Evolutionary conservation across 2,888 invertebrate genomes (phyloP).

Genomic region (Lumbricus terrestris): DNA sequence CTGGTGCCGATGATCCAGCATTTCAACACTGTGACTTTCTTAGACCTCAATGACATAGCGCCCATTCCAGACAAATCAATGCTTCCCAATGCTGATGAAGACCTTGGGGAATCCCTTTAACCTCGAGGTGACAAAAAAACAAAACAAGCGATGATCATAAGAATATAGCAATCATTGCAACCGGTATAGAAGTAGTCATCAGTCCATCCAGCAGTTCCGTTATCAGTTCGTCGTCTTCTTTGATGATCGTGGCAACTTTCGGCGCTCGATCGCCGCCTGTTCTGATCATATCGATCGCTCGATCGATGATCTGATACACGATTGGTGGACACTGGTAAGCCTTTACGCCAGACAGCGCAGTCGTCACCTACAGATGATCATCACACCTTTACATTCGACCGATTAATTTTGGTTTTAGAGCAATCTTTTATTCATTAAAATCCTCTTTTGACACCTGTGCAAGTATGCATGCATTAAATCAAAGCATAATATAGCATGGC

Average conservation of each 20-base stretch:
- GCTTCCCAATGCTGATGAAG: no score
- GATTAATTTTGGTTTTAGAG: neutral
- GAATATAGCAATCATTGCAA: neutral
- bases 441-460: neutral
- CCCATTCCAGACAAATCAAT: no score
- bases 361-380: neutral
- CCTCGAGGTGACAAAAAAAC: no score
- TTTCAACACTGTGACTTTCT: no score
- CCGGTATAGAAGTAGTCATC: neutral
- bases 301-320: neutral
- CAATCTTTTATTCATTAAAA: neutral
- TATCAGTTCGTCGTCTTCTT: conserved; percentile 7
- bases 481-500: neutral
- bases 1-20: no score
- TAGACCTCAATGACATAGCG: no score
- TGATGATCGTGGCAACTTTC: neutral
- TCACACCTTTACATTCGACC: no score
- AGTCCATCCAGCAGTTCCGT: neutral
- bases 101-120: no score
- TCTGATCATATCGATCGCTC: neutral
- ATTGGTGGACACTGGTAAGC: neutral
- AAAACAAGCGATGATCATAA: neutral
- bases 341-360: neutral
- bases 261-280: neutral
- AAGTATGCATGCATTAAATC: neutral